Conservation (phyloP, 2,797 vertebrate species). For the Malacoctenus gilli region DNA sequence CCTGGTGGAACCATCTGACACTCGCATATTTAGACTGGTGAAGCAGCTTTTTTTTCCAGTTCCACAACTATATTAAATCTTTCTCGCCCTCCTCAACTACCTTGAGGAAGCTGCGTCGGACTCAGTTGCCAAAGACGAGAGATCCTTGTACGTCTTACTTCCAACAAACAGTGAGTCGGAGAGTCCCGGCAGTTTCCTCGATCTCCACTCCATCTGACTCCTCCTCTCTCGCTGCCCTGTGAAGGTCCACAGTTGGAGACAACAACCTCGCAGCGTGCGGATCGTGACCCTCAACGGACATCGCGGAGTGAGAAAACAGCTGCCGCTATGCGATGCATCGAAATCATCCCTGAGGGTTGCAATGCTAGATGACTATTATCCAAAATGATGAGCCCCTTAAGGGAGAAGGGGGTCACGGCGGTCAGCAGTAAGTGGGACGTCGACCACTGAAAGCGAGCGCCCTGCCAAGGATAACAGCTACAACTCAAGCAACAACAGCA, state of each 20-base stretch:
- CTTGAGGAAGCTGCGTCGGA: not conserved
- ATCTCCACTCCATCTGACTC: conserved; percentile 34
- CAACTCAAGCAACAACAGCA: not conserved
- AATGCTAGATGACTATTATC: conserved; percentile 19
- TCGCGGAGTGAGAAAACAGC: conserved; percentile 45
- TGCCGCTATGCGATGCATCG: conserved; percentile 17
- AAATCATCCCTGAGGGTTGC: conserved; percentile 2
- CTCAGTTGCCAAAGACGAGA: too few relatives aligned
- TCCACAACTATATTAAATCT: too few relatives aligned
- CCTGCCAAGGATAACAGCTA: not conserved
- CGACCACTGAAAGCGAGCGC: conserved; percentile 1
- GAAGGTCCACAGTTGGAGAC: too few relatives aligned
- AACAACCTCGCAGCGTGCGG: too few relatives aligned
- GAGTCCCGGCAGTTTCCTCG: conserved; percentile 13
- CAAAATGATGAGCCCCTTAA: conserved; percentile 21
- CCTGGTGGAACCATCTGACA: too few relatives aligned
- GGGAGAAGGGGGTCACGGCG: conserved; percentile 8
- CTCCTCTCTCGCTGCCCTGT: too few relatives aligned
- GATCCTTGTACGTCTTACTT: too few relatives aligned
- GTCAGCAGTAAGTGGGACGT: conserved; percentile 19
- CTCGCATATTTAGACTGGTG: too few relatives aligned
- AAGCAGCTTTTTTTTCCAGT: too few relatives aligned
- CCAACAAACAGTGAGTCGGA: not conserved
- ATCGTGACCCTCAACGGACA: not conserved
- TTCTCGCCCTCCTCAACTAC: too few relatives aligned